phyloP scores from a whole-genome alignment of 2,113 vertebrate genomes.

The Chaetops frenatus region DNA sequence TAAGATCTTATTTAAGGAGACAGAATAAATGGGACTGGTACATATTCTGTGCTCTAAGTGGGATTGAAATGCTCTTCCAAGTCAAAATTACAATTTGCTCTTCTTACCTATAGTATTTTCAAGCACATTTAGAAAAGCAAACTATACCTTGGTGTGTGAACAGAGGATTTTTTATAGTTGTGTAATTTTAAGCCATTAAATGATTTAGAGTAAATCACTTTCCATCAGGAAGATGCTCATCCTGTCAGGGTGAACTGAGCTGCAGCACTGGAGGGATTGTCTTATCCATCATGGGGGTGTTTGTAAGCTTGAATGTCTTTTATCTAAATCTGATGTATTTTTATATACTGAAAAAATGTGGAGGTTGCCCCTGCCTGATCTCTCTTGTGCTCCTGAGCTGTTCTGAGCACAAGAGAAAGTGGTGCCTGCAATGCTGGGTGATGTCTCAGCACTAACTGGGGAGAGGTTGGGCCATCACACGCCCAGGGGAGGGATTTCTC shows the following conservation, averaged over 20 bases:
- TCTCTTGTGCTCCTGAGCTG: not conserved
- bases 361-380: not conserved
- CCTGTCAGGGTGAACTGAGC: not conserved
- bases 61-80: not conserved
- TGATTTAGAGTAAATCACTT: not conserved
- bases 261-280: not conserved
- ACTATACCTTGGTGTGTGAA: not conserved
- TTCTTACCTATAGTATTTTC: not conserved
- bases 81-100: not conserved
- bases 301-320: not conserved
- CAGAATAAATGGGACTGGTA: not conserved
- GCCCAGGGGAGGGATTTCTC: not conserved
- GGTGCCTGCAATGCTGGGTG: not conserved
- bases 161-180: not conserved
- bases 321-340: not conserved
- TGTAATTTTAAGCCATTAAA: not conserved
- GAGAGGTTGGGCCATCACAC: not conserved
- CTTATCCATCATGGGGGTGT: not conserved
- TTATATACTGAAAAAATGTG: not conserved
- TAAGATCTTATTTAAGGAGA: not conserved
- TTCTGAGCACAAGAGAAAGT: not conserved
- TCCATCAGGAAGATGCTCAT: not conserved
- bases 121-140: not conserved
- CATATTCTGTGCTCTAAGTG: not conserved
- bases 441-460: not conserved